phyloP scores from a whole-genome alignment of 1,140 invertebrate species.

The Drosophila grimshawi region DNA sequence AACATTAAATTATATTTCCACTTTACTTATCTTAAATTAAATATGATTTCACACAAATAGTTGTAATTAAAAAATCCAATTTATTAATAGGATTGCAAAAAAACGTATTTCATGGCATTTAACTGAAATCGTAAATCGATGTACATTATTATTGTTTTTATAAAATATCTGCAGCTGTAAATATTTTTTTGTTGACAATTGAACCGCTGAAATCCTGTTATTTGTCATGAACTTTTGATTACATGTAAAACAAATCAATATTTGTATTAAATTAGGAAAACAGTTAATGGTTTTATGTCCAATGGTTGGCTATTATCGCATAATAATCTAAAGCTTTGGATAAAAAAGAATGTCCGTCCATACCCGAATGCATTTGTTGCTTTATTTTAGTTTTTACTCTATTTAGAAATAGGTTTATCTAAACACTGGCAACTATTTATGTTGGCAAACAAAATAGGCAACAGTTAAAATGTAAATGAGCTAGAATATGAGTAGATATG shows the following conservation, averaged over 20 bases:
- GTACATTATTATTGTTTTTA: constrained; percentile 12
- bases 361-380: constrained; percentile 13
- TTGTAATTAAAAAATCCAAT: not conserved
- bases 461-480: constrained; percentile 13
- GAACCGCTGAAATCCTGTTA: constrained; percentile 1
- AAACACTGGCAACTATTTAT: constrained; percentile 22
- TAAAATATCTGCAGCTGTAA: not conserved
- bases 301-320: constrained; percentile 18
- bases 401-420: constrained; percentile 3
- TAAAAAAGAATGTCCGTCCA: constrained; percentile 17
- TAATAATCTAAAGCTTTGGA: constrained; percentile 18
- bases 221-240: not conserved
- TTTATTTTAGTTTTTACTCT: not conserved
- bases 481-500: not conserved
- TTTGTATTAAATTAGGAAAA: constrained; percentile 38
- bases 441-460: constrained; percentile 6
- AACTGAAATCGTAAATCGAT: not conserved
- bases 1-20: no score
- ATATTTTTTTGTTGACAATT: constrained; percentile 7
- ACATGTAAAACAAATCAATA: constrained; percentile 24
- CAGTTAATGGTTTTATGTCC: constrained; percentile 25
- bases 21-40: no score
- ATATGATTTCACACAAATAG: not conserved
- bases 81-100: not conserved
- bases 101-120: not conserved